A percentile compares a stretch with the other conserved stretches of the same genome.
These are phyloP conservation scores for Pimephales promelas DNA, from an alignment of 2,113 vertebrate genomes.

Conservation along the genomic window DNA sequence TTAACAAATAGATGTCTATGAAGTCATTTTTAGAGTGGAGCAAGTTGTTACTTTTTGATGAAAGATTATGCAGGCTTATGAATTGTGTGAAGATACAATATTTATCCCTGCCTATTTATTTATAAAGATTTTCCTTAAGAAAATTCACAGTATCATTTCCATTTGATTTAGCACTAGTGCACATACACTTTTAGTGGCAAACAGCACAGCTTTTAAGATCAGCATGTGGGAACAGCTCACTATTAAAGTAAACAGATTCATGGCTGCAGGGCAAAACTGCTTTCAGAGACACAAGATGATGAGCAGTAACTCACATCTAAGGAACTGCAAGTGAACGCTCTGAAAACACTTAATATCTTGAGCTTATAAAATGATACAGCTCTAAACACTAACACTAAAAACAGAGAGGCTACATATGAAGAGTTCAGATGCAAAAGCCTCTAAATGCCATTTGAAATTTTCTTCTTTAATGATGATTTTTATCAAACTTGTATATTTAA, in stretches of 20 bases:
- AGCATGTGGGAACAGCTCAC: neutral
- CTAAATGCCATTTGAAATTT: too few relatives aligned
- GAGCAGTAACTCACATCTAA: conserved; percentile 12
- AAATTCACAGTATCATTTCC: neutral
- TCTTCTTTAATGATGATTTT: too few relatives aligned
- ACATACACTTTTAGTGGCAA: conserved; percentile 24
- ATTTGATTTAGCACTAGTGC: neutral
- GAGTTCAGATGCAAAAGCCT: too few relatives aligned
- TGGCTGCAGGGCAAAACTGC: conserved; percentile 9
- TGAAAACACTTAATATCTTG: conserved; percentile 1
- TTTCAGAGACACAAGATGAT: conserved; percentile 12
- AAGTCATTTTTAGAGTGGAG: neutral
- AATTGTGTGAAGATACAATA: neutral
- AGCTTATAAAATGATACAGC: neutral
- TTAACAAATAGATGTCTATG: neutral
- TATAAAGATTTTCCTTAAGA: neutral
- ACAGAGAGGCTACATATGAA: neutral
- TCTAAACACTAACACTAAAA: neutral
- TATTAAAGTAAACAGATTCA: conserved; percentile 31
- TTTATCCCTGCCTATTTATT: neutral
- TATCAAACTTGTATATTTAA: too few relatives aligned
- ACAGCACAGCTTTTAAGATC: conserved; percentile 6
- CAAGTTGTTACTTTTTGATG: neutral
- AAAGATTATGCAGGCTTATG: neutral
- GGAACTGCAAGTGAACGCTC: conserved; percentile 1